These are phyloP conservation scores for Caenorhabditis angaria DNA, from an alignment of 2,888 invertebrate species.

Conservation along the genomic window DNA sequence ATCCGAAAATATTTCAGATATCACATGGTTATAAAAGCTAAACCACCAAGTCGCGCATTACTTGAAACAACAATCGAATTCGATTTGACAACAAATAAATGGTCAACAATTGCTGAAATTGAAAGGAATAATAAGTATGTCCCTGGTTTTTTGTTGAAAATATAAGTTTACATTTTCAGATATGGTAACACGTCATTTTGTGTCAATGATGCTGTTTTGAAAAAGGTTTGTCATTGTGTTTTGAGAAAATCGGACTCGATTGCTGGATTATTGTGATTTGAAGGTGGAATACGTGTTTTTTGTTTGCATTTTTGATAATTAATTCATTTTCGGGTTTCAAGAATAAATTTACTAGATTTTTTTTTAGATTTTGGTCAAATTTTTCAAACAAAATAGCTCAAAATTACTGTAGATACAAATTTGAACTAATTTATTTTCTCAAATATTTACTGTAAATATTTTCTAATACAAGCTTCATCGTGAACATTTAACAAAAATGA, in stretches of 20 bases:
- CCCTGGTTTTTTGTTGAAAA: background rate
- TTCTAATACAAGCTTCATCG: too few species aligned
- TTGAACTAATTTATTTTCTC: too few species aligned
- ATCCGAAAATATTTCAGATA: conserved; percentile 40
- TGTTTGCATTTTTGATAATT: background rate
- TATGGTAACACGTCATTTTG: conserved; percentile 60
- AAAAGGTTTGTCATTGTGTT: conserved; percentile 59
- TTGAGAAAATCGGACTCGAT: conserved; percentile 25
- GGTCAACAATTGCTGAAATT: conserved; percentile 50
- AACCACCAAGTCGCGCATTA: conserved; percentile 47
- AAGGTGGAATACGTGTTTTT: background rate
- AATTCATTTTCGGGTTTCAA: background rate
- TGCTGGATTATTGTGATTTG: conserved; percentile 22
- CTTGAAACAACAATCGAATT: conserved; percentile 49
- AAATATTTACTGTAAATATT: too few species aligned
- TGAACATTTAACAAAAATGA: too few species aligned
- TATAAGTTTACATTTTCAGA: conserved; percentile 41
- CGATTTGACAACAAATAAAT: conserved; percentile 42
- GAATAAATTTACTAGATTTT: background rate
- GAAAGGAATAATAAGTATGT: conserved; percentile 58
- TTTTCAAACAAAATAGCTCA: background rate
- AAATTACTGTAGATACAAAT: conserved; percentile 3
- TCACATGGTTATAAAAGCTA: conserved; percentile 43
- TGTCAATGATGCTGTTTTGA: conserved; percentile 52
- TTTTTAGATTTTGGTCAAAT: background rate